Evolutionary conservation across 2,797 vertebrate species (phyloP).

Genomic region (Vireo griseus): DNA sequence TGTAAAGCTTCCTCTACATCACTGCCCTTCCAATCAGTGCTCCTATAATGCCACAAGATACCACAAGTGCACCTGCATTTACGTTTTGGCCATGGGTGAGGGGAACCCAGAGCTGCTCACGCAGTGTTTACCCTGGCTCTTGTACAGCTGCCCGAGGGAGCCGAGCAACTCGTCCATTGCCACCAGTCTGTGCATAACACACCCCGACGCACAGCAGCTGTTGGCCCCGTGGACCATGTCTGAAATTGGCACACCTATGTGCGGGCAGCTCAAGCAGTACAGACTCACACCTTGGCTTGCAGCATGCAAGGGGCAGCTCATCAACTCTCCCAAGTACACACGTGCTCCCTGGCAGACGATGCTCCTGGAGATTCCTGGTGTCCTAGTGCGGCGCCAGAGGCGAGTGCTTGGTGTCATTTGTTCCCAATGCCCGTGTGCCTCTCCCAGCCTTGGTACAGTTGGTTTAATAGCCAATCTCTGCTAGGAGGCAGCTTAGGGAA

Average conservation of each 20-base stretch:
- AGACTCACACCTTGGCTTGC: neutral
- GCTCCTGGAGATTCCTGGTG: neutral
- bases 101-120: neutral
- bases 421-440: neutral
- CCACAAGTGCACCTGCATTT: neutral
- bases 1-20: neutral
- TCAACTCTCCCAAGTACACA: neutral
- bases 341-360: neutral
- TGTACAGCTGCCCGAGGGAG: neutral
- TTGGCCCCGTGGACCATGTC: neutral
- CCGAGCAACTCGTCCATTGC: neutral
- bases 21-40: neutral
- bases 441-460: neutral
- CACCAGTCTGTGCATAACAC: neutral
- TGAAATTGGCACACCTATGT: fast-evolving
- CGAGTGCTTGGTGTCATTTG: neutral
- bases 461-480: neutral
- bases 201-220: neutral
- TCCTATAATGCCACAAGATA: neutral
- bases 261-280: neutral
- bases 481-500: neutral
- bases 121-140: neutral
- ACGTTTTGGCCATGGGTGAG: neutral
- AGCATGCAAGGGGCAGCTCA: neutral
- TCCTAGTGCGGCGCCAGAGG: neutral